phyloP scores from a whole-genome alignment of 2,797 vertebrate genomes.

The Anguilla anguilla region DNA sequence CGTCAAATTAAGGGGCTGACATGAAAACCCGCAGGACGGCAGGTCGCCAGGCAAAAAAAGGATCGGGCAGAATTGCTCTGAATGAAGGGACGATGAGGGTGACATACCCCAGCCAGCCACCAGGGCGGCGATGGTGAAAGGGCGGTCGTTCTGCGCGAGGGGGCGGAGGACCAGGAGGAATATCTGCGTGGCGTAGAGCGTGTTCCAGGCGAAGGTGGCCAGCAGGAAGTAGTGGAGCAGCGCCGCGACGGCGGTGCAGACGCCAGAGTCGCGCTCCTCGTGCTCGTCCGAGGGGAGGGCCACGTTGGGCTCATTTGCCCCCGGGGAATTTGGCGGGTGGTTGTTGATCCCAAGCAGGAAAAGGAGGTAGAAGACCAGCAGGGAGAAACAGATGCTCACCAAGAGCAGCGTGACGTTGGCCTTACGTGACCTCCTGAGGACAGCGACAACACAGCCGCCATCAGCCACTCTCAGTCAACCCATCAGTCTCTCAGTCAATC shows the following conservation, averaged over 20 bases:
- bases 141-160: slow-evolving; percentile 43
- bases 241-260: slow-evolving; percentile 51
- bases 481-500: neutral
- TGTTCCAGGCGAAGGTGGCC: slow-evolving; percentile 68
- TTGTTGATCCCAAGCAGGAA: slow-evolving; percentile 73
- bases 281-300: neutral
- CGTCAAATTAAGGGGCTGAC: too few relatives aligned
- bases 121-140: slow-evolving; percentile 48
- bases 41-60: neutral
- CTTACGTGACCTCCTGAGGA: slow-evolving; percentile 56
- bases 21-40: too few relatives aligned
- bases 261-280: neutral
- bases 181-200: slow-evolving; percentile 62
- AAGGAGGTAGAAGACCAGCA: slow-evolving; percentile 74
- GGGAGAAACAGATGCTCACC: slow-evolving; percentile 66
- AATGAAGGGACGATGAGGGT: neutral
- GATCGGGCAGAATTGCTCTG: neutral
- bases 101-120: slow-evolving; percentile 69
- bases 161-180: slow-evolving; percentile 58
- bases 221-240: slow-evolving; percentile 75
- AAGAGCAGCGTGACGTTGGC: slow-evolving; percentile 57
- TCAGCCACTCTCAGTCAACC: neutral
- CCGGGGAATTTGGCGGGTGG: too few relatives aligned
- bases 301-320: rapidly evolving
- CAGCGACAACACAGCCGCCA: slow-evolving; percentile 13